A percentile compares a stretch with the other conserved stretches of the same genome.
Conservation (phyloP, 2,113 vertebrate genomes). For the Seriola rivoliana region DNA sequence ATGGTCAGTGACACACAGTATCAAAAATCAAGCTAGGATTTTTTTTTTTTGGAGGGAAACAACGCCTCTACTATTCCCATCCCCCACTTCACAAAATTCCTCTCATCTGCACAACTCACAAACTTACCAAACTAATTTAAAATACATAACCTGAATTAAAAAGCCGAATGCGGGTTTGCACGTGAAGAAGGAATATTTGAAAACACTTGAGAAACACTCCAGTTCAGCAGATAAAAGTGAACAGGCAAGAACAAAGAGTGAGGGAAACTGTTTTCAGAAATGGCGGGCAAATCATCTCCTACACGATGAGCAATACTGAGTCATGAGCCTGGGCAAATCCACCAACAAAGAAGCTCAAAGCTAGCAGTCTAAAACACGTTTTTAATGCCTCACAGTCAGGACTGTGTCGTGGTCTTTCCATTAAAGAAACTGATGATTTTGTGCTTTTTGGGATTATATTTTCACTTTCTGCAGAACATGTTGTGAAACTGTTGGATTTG, state of each 20-base stretch:
- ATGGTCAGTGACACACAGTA: conserved; percentile 38
- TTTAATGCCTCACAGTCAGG: conserved; percentile 68
- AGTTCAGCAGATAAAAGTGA: conserved; percentile 42
- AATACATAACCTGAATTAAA: conserved; percentile 9
- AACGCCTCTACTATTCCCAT: conserved; percentile 59
- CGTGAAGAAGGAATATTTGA: background rate
- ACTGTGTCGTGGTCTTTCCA: conserved; percentile 37
- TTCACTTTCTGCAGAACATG: conserved; percentile 48
- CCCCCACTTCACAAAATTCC: conserved; percentile 49
- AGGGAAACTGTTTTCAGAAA: conserved; percentile 75
- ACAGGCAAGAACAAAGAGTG: conserved; percentile 70
- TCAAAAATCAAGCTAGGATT: conserved; percentile 43
- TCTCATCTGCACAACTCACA: conserved; percentile 18
- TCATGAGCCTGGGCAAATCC: conserved; percentile 80
- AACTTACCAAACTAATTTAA: conserved; percentile 30
- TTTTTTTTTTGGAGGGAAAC: conserved; percentile 61
- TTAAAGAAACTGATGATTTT: conserved; percentile 51
- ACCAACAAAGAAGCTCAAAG: conserved; percentile 73
- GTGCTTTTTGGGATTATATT: conserved; percentile 53
- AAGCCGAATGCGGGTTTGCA: background rate
- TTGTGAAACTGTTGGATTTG: conserved; percentile 61
- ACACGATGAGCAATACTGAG: conserved; percentile 86
- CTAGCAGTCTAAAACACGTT: conserved; percentile 69
- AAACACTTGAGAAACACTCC: conserved; percentile 5
- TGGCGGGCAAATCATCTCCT: conserved; percentile 80